A percentile compares a stretch with the other conserved stretches of the same genome.
Conservation (phyloP, 2,888 invertebrate species). For the Rosalia funebris region DNA sequence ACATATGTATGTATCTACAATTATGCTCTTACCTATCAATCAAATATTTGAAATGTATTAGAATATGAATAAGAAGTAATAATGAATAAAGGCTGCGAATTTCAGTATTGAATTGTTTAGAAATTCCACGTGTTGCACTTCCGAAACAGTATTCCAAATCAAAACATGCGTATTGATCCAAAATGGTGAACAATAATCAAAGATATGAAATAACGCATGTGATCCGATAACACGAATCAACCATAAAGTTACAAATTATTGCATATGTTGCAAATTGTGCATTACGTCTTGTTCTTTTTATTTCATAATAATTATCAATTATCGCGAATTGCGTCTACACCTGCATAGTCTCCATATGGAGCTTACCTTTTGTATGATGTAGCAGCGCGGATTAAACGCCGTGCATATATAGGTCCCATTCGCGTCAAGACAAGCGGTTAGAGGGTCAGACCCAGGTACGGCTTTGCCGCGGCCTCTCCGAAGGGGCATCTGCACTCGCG, state of each 20-base stretch:
- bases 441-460: slow-evolving; percentile 56
- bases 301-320: background rate
- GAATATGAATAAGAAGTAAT: too few relatives aligned
- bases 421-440: slow-evolving; percentile 66
- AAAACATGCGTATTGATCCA: slow-evolving; percentile 53
- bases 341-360: slow-evolving; percentile 26
- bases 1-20: too few relatives aligned
- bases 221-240: too few relatives aligned
- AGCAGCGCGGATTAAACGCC: slow-evolving; percentile 71
- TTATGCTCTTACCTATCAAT: too few relatives aligned
- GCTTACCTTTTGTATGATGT: slow-evolving; percentile 73
- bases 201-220: too few relatives aligned
- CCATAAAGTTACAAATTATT: too few relatives aligned
- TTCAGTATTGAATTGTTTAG: slow-evolving; percentile 15
- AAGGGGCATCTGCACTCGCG: slow-evolving; percentile 62
- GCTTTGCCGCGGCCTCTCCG: slow-evolving; percentile 55
- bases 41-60: too few relatives aligned
- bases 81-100: too few relatives aligned
- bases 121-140: slow-evolving; percentile 51
- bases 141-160: slow-evolving; percentile 27
- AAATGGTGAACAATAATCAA: slow-evolving; percentile 19
- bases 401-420: slow-evolving; percentile 72
- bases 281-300: too few relatives aligned
- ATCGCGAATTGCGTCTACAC: slow-evolving; percentile 1
- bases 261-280: too few relatives aligned